Conservation (phyloP, 2,113 vertebrate species). For the Heterochromis multidens region DNA sequence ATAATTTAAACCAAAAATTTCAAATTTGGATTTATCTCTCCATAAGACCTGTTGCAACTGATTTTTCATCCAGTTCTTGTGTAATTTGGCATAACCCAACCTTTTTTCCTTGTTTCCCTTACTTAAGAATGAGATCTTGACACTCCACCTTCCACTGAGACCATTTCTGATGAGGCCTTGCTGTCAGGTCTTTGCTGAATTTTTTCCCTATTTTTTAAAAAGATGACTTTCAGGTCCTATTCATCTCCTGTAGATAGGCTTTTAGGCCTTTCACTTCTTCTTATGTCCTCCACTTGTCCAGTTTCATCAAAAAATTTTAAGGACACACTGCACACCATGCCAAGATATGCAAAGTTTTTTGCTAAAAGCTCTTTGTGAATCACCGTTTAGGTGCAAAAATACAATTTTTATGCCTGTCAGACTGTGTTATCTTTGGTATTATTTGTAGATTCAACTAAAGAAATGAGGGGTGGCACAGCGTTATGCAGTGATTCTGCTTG, state of each 20-base stretch:
- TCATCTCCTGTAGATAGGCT: not conserved
- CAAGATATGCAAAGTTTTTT: not conserved
- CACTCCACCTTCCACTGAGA: not conserved
- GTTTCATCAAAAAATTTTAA: not conserved
- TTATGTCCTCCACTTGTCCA: not conserved
- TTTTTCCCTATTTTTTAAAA: not conserved
- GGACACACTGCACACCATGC: not conserved
- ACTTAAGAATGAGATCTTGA: not conserved
- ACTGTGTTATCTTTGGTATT: not conserved
- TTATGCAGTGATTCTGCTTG: not conserved
- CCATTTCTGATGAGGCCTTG: not conserved
- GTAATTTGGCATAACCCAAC: not conserved
- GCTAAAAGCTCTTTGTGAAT: not conserved
- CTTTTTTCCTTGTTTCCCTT: not conserved
- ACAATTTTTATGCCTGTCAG: not conserved
- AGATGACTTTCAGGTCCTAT: not conserved
- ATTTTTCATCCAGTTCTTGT: not conserved
- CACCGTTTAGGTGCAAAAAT: not conserved
- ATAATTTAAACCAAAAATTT: fast-evolving
- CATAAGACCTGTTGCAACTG: too few species aligned
- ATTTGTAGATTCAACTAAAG: not conserved
- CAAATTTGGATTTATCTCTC: not conserved
- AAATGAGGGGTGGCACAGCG: not conserved
- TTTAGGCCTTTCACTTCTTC: not conserved
- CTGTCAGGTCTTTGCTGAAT: too few species aligned